A percentile compares a stretch with the other conserved stretches of the same genome.
phyloP scores from a whole-genome alignment of 2,888 invertebrate genomes.

The Harpagoxenus sublaevis region DNA sequence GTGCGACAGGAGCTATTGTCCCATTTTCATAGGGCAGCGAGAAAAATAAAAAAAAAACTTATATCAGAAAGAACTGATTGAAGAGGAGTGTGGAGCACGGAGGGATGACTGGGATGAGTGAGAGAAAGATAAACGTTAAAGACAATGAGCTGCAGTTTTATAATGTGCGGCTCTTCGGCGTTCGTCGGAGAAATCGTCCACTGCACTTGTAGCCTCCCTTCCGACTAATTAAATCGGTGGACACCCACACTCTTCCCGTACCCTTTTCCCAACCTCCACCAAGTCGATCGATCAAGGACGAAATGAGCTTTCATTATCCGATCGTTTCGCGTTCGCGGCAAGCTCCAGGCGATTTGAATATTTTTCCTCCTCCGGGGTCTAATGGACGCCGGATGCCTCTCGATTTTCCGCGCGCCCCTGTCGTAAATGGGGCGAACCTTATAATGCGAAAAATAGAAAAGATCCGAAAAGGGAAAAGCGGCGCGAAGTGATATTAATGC shows the following conservation, averaged over 20 bases:
- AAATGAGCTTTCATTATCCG: constrained; percentile 65
- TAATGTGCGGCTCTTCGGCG: constrained; percentile 62
- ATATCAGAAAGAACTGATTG: constrained; percentile 43
- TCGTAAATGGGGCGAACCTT: constrained; percentile 67
- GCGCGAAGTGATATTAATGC: constrained; percentile 74
- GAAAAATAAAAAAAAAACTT: neutral
- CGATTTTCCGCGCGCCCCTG: constrained; percentile 59
- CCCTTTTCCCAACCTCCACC: neutral
- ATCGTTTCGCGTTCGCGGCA: constrained; percentile 49
- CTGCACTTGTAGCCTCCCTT: constrained; percentile 23
- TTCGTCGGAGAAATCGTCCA: constrained; percentile 55
- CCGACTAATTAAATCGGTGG: constrained; percentile 57
- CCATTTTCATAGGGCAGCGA: neutral
- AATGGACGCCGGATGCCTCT: constrained; percentile 67
- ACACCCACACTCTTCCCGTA: neutral
- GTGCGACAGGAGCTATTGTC: constrained; percentile 25
- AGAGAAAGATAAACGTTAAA: constrained; percentile 38
- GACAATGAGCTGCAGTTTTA: constrained; percentile 70
- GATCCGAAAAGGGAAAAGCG: constrained; percentile 51
- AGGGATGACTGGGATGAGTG: neutral
- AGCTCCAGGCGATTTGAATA: constrained; percentile 67
- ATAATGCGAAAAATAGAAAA: constrained; percentile 73
- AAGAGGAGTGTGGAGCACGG: constrained; percentile 19
- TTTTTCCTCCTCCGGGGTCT: constrained; percentile 62
- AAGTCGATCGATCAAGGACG: constrained; percentile 66